Evolutionary conservation across 2,113 vertebrate species (phyloP), one percentile per base, ranked within the genome.

Genomic region (Actinemys pallida): DNA sequence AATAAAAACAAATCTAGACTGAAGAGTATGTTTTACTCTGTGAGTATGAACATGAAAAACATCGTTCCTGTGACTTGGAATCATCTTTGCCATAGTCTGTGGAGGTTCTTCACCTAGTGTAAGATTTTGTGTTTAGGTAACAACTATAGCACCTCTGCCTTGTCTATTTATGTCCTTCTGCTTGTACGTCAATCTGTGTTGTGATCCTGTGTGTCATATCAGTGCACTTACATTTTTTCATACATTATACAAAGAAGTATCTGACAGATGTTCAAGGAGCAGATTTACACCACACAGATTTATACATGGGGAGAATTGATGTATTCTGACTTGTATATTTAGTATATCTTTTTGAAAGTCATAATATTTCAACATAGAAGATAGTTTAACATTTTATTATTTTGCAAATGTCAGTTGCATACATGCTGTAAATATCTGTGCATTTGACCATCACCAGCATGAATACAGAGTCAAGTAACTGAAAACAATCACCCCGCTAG

Each of bases 91-190:
- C 81, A 75, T 72, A 22, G 59, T 22, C 49, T 56, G 3, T 49
- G 49, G 84, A 86, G 22, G 8, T 62, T 78, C 29, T 57, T 81
- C 91, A 86, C 47, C 1, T 78, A 3, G 2, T 24, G 1, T 5
- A 29, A 6, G 5, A 8, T 69, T 42, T 94, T 90, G 88, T 10
- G 56, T 6, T 5, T 84, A 62, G 69, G 29, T 81, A 85, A 35
- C 4, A 8, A 20, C 0, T 14, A 3, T 16, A 88, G 35, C 0
- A 4, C 39, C 1, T 69, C 47, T 76, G 4, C 39, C 45, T 47
- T 47, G 45, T 47, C 45, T 47, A 47, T 47, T 47, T 47, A 47
- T 47, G 45, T 47, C 45, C 45, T 47, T 47, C 45, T 47, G 45
- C 45, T 47, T 47, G 45, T 47, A 47, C 7, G 45, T 47, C 45